Evolutionary conservation across 2,797 vertebrate species (phyloP), one percentile per base, ranked within the genome.

Genomic region (Dendrocincla fuliginosa): DNA sequence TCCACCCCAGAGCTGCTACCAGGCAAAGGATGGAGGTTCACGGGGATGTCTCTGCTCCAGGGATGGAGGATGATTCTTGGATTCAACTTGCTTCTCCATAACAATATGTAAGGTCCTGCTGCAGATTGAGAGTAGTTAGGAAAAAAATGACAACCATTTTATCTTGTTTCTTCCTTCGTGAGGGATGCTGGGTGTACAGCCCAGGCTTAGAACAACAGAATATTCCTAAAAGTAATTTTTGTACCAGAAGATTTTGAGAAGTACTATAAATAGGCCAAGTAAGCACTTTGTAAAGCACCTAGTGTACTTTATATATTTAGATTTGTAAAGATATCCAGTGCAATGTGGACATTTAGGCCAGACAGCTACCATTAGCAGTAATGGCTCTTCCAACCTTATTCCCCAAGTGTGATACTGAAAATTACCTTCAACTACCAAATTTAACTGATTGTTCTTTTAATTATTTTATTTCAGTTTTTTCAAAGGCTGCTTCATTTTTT

Each of bases 331-430:
- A 85, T 80, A 92, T 35, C 33, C 78, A 93, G 49, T 55, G 75
- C 44, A 95, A 75, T 15, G 47, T 47, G 82, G 46, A 59, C 23
- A 57, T 79, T 76, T 71, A 82, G 79, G 79, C 69, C 84, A 96
- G 90, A 82, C 53, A 95, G 77, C 50, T 93, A n/a, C 87, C 76
- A 94, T 82, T 90, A 85, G 65, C 64, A 90, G 74, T 85, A 96
- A 95, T 49, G 74, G 73, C 37, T 95, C 68, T 83, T 95, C 78
- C 33, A 83, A 14, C 63, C 55, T 84, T 93, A 94, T 91, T 93
- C 92, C 71, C 44, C 49, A 41, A 39, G 53, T 93, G 61, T 47
- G 47, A 79, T 32, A 79, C 59, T 74, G 56, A 94, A 97, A 90
- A 94, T 71, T 82, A 93, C 46, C 56, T 75, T 42, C 75, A 81